Base-by-base conservation (phyloP, 2,888 invertebrate species). In the Drosophila anomalata region DNA sequence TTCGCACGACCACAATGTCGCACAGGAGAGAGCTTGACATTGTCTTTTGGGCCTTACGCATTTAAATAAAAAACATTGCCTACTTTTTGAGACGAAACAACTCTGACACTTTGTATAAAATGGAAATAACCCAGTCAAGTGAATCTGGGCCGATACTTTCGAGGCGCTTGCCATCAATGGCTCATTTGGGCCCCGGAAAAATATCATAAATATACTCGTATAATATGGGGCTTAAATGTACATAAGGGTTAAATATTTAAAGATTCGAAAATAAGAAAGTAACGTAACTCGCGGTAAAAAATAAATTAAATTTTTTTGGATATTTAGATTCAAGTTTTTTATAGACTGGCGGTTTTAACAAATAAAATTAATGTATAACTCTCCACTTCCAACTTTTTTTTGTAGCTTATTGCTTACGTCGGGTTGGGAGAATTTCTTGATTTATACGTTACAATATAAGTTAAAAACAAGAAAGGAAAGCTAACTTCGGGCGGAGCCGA, bases 11-110 rank as follows among this genome's bases (percentile, higher is more conserved):
- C 39, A 63, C 62, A 78, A 52, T 57, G 58, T 44, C 50, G 53
- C 58, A 42, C 50, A 50, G 46, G 52, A 41, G 44, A 56, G 36
- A n/a, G 33, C 50, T 55, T 75, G 78, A 77, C 69, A 76, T 69
- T 77, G 57, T 70, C 79, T 66, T 76, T 70, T 26, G 51, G 22
- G 55, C 63, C 75, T 65, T 63, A 65, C 75, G 67, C 79, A 76
- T 66, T 77, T 73, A 54, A 54, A 71, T 73, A 58, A 62, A 75
- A 84, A 61, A 17, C 53, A 41, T 62, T 69, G 61, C 73, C 65
- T 71, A 68, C 73, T 76, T 73, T 55, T 47, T 14, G 33, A 53
- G 26, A 61, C 53, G 11, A 2, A 22, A 22, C 4, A 20, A 55
- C 46, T 44, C 41, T 39, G 50, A 39, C 12, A 69, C 50, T 44